phyloP scores from a whole-genome alignment of 2,113 vertebrate species.

The Protobothrops flavoviridis region DNA sequence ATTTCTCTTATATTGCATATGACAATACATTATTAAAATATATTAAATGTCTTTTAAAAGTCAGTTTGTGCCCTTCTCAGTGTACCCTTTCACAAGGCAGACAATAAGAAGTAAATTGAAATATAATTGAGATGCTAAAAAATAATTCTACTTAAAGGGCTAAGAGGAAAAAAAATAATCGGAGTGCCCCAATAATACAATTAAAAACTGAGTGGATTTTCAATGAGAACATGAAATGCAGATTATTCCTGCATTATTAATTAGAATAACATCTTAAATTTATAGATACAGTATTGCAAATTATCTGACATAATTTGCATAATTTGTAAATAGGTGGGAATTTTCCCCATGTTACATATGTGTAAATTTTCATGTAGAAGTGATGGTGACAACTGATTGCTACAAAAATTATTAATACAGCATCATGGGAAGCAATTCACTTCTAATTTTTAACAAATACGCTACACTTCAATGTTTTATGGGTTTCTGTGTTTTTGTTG shows the following conservation, averaged over 20 bases:
- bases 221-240: neutral
- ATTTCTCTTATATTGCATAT: neutral
- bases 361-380: neutral
- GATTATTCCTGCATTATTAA: slow-evolving; percentile 8
- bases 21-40: neutral
- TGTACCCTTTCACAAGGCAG: neutral
- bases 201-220: neutral
- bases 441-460: neutral
- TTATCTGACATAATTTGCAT: neutral
- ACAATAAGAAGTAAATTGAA: neutral
- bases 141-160: neutral
- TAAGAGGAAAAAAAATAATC: neutral
- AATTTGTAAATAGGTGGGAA: neutral
- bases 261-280: neutral
- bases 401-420: neutral
- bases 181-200: neutral
- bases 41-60: neutral
- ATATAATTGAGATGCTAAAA: neutral
- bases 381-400: neutral
- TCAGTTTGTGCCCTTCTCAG: neutral
- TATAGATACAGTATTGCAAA: slow-evolving; percentile 5
- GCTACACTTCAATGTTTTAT: neutral
- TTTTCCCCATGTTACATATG: neutral
- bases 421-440: neutral
- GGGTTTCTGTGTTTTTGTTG: neutral